phyloP scores from a whole-genome alignment of 2,888 invertebrate species.

The Pachliopta kotzebuea region DNA sequence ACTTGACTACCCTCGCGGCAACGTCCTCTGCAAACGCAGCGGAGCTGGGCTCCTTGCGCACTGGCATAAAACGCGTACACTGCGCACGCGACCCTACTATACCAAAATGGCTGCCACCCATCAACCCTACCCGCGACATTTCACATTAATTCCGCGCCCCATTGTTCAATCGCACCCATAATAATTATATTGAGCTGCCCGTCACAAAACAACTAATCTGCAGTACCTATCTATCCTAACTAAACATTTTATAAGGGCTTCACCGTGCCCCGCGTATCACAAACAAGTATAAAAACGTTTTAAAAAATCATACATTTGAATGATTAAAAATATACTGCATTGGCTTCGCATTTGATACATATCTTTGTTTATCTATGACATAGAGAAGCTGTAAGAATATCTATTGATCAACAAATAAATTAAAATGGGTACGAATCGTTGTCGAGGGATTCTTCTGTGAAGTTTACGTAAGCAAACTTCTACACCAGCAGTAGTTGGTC shows the following conservation, averaged over 20 bases:
- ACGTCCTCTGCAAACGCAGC: conserved; percentile 34
- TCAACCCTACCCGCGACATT: conserved; percentile 51
- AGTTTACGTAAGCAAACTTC: neutral
- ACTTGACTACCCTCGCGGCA: conserved; percentile 37
- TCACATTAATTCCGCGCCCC: conserved; percentile 56
- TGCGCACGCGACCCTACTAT: conserved; percentile 49
- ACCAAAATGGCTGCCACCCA: conserved; percentile 37
- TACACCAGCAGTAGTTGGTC: neutral
- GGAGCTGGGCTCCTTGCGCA: conserved; percentile 57
- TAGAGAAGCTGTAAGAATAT: neutral
- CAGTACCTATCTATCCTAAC: conserved; percentile 16
- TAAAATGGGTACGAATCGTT: neutral
- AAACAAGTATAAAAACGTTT: neutral
- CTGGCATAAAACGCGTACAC: conserved; percentile 40
- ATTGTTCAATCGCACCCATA: conserved; percentile 58
- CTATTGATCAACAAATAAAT: neutral
- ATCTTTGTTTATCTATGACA: neutral
- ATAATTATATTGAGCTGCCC: conserved; percentile 43
- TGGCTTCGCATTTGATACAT: neutral
- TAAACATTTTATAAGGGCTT: conserved; percentile 1
- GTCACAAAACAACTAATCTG: conserved; percentile 41
- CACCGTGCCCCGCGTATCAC: neutral
- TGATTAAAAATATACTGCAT: too few species aligned
- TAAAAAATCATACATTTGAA: too few species aligned
- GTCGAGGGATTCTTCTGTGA: neutral